Evolutionary conservation across 2,797 vertebrate species (phyloP).

Genomic region (Adelosebastes latens): DNA sequence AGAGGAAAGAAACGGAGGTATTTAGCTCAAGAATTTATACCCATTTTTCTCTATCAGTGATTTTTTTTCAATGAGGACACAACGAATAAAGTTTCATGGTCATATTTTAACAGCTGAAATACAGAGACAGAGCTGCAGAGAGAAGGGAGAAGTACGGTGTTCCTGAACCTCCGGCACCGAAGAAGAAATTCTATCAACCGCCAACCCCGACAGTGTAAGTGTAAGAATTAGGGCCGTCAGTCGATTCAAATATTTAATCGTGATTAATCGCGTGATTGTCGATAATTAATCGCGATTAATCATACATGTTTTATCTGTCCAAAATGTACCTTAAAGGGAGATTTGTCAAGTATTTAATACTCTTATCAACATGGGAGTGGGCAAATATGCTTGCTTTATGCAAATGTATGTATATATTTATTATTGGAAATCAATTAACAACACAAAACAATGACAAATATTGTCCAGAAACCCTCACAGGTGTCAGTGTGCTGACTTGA

Average conservation of each 20-base stretch:
- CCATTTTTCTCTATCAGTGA: not conserved
- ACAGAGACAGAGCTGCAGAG: conserved; percentile 94
- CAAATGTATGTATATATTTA: no score
- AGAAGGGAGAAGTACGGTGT: conserved; percentile 93
- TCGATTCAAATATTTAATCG: no score
- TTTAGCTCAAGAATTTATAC: not conserved
- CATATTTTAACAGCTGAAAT: conserved; percentile 86
- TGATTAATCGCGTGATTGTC: no score
- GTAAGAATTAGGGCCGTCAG: accelerated
- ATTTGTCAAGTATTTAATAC: no score
- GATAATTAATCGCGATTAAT: no score
- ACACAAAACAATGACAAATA: no score
- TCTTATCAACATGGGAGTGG: accelerated
- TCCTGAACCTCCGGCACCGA: conserved; percentile 90
- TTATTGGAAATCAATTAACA: no score
- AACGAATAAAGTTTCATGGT: not conserved
- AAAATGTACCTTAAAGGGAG: no score
- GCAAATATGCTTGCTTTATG: no score
- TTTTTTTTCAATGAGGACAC: not conserved
- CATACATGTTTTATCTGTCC: no score
- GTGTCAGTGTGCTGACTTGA: no score
- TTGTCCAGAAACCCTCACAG: no score
- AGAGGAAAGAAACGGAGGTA: conserved; percentile 92
- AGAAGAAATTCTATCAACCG: conserved; percentile 88
- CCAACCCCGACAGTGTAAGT: conserved; percentile 87